Evolutionary conservation across 2,888 invertebrate genomes (phyloP).

Genomic region (Thera obeliscata): DNA sequence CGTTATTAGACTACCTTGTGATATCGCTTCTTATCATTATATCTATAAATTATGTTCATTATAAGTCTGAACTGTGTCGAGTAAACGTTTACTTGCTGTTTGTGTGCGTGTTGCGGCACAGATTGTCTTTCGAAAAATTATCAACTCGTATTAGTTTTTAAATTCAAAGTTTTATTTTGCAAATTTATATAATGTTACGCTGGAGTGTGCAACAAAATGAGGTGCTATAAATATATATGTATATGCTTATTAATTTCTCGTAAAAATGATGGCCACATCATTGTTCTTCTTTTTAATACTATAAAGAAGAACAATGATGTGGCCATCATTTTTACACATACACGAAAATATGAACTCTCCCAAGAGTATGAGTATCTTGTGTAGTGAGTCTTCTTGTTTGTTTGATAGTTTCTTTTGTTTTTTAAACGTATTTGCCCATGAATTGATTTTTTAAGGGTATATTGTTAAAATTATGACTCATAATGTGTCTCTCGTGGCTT

Average conservation of each 20-base stretch:
- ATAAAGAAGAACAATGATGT: too few relatives aligned
- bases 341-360: neutral
- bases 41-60: slow-evolving; percentile 75
- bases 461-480: too few relatives aligned
- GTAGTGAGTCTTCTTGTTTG: slow-evolving; percentile 17
- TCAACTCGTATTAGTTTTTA: slow-evolving; percentile 16
- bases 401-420: slow-evolving; percentile 9
- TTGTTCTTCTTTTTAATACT: slow-evolving; percentile 14
- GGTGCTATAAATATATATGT: slow-evolving; percentile 49
- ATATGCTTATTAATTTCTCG: slow-evolving; percentile 11
- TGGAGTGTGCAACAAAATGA: slow-evolving; percentile 64
- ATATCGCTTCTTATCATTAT: slow-evolving; percentile 76
- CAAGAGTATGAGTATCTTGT: slow-evolving; percentile 15
- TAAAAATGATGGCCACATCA: slow-evolving; percentile 4
- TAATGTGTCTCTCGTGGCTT: too few relatives aligned
- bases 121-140: slow-evolving; percentile 34
- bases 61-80: slow-evolving; percentile 62
- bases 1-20: slow-evolving; percentile 68
- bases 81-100: slow-evolving; percentile 63
- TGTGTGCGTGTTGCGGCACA: slow-evolving; percentile 42
- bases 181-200: slow-evolving; percentile 57
- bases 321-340: too few relatives aligned
- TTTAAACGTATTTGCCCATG: neutral
- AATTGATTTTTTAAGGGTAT: neutral
- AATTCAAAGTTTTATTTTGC: slow-evolving; percentile 31